These are phyloP conservation scores for Galeopterus variegatus DNA, from an alignment of 2,113 vertebrate genomes.

Conservation along the genomic window DNA sequence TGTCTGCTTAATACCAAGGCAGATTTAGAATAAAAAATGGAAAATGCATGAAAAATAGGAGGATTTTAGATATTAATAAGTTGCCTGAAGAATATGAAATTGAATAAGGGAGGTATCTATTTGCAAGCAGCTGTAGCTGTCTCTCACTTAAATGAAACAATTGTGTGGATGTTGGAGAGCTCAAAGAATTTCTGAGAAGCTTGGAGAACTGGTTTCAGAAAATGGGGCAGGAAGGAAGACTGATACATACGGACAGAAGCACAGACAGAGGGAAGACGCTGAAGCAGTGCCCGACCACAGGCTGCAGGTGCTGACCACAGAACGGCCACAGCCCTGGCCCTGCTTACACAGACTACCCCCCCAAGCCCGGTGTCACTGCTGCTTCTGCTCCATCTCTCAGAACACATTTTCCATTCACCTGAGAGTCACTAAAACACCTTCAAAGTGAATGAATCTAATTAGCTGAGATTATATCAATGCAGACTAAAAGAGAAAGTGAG, in stretches of 20 bases:
- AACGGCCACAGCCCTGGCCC: too few relatives aligned
- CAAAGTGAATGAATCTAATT: background rate
- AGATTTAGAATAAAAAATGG: background rate
- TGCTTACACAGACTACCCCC: too few relatives aligned
- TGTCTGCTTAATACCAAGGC: background rate
- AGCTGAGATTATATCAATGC: background rate
- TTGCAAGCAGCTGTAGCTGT: background rate
- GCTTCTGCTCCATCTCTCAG: background rate
- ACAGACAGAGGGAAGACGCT: accelerated
- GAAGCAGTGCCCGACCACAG: accelerated
- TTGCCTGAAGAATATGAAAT: background rate
- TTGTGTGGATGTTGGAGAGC: background rate
- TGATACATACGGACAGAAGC: background rate
- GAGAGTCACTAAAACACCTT: background rate
- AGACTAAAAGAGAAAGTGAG: background rate
- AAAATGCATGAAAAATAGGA: background rate
- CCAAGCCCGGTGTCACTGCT: background rate
- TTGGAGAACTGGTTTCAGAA: background rate
- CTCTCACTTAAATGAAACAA: background rate
- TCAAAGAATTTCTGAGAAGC: background rate
- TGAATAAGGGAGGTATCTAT: background rate
- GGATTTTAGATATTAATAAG: background rate
- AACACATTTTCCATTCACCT: background rate
- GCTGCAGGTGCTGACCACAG: background rate
- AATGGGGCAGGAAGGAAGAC: background rate